These are phyloP conservation scores for Molorchus minor DNA, from an alignment of 2,888 invertebrate species.

Conservation along the genomic window DNA sequence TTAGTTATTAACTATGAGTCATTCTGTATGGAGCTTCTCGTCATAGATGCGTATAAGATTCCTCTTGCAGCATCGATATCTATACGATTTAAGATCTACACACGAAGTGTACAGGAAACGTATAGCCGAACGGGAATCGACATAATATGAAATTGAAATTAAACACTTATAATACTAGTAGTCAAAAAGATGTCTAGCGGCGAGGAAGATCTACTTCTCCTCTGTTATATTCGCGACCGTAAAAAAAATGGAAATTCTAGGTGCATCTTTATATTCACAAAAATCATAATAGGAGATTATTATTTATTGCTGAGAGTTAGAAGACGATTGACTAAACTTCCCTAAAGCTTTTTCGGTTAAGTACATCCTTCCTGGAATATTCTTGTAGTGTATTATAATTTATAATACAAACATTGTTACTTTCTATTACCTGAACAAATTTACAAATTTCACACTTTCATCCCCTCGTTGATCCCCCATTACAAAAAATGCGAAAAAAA, in stretches of 20 bases:
- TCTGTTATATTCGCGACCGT: not conserved
- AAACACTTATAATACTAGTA: no score
- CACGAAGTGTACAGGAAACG: not conserved
- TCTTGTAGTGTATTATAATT: no score
- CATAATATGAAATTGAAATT: not conserved
- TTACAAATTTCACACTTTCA: no score
- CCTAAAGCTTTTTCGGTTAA: no score
- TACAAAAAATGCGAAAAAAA: no score
- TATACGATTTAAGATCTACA: not conserved
- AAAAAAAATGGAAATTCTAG: not conserved
- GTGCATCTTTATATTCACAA: not conserved
- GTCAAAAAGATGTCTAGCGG: not conserved
- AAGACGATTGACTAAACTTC: no score
- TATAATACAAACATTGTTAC: no score
- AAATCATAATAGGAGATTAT: not conserved
- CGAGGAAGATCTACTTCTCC: not conserved
- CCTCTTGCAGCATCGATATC: not conserved
- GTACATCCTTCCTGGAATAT: no score
- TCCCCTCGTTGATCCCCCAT: no score
- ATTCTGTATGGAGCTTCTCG: not conserved
- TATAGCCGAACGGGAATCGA: not conserved
- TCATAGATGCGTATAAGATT: not conserved
- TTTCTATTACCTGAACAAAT: no score
- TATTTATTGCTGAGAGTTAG: not conserved
- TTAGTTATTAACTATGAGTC: no score